Conservation (phyloP, 2,113 vertebrate species). For the Strix uralensis region DNA sequence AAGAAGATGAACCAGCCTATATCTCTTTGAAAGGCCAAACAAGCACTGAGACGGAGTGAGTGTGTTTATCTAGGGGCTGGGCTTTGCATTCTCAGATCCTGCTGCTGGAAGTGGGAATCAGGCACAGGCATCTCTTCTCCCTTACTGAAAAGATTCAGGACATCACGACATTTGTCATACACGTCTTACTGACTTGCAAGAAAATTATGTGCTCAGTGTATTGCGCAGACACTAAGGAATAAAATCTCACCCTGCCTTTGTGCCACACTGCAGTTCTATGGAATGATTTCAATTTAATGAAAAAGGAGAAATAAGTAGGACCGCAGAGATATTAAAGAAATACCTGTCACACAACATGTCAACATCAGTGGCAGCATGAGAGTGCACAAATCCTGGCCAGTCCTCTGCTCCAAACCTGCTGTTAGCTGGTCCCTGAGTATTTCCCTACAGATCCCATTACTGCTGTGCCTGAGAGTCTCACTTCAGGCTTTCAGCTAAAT, state of each 20-base stretch:
- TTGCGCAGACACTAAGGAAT: neutral
- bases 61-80: neutral
- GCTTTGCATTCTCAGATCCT: neutral
- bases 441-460: neutral
- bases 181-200: neutral
- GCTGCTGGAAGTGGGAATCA: neutral
- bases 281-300: neutral
- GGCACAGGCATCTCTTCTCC: neutral
- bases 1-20: neutral
- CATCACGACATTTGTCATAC: neutral
- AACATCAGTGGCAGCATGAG: neutral
- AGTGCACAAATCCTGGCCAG: neutral
- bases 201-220: neutral
- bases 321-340: neutral
- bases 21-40: neutral
- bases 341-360: neutral
- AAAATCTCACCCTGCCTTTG: neutral
- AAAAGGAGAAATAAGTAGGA: neutral
- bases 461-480: neutral
- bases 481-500: neutral
- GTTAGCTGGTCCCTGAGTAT: neutral
- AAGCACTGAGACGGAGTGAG: neutral
- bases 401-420: neutral
- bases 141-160: neutral
- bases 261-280: neutral